A percentile compares a stretch with the other conserved stretches of the same genome.
phyloP scores from a whole-genome alignment of 2,888 invertebrate genomes.

The Ormyrus pomaceus region DNA sequence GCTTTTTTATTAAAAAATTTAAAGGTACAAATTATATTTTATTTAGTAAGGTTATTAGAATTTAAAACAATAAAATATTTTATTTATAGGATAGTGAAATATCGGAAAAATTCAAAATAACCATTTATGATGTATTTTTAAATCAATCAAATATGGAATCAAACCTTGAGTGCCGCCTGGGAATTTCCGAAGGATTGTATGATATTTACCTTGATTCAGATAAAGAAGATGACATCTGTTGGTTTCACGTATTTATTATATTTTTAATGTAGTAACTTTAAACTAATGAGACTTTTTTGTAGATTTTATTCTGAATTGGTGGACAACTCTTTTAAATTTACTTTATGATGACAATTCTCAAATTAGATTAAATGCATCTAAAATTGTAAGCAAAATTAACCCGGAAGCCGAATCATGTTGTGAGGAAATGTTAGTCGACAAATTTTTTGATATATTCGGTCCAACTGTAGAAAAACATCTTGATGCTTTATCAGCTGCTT shows the following conservation, averaged over 20 bases:
- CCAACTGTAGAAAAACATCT: conserved; percentile 54
- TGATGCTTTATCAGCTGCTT: conserved; percentile 60
- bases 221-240: conserved; percentile 56
- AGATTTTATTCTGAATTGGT: conserved; percentile 65
- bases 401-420: conserved; percentile 59
- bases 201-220: conserved; percentile 60
- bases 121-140: conserved; percentile 63
- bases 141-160: conserved; percentile 67
- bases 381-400: conserved; percentile 60
- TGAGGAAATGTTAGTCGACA: conserved; percentile 55
- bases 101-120: conserved; percentile 27
- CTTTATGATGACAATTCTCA: conserved; percentile 68
- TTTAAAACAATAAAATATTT: conserved; percentile 16
- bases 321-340: conserved; percentile 70
- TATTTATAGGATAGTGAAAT: conserved; percentile 29
- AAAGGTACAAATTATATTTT: conserved; percentile 56
- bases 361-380: conserved; percentile 63
- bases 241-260: conserved; percentile 28
- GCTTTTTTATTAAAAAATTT: conserved; percentile 56
- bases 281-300: conserved; percentile 24
- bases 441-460: conserved; percentile 66
- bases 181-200: conserved; percentile 64
- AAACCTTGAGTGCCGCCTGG: conserved; percentile 63
- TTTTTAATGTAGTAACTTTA: conserved; percentile 2
- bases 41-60: not conserved